Evolutionary conservation across 2,113 vertebrate genomes (phyloP), one percentile per base, ranked within the genome.

Genomic region (Cryptotis parvus): DNA sequence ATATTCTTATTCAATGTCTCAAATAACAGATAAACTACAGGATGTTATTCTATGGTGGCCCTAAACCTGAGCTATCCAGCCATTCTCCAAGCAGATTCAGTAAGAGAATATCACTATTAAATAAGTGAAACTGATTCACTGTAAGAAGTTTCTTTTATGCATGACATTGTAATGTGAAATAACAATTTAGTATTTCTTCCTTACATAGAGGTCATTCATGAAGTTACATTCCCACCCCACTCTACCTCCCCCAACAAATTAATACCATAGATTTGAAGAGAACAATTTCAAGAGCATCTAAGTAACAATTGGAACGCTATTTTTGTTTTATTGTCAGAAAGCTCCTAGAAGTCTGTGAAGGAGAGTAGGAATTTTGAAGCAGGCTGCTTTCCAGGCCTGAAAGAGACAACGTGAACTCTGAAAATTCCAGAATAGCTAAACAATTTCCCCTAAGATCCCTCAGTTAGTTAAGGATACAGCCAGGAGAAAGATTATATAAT

Each of bases 231-330:
- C 55, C 7, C 45, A 68, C 85, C 26, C 20, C 27, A 68, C 63
- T n/a, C 80, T 39, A 33, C 49, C 18, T 80, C 29, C 18, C 70
- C 1, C 70, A 31, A 43, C 77, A 90, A 39, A 27, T 70, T 82
- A 86, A 81, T 9, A 3, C 6, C 41, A 0, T 52, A 31, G 18
- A 63, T 58, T 70, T 43, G 41, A 83, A 78, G 79, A 39, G 8
- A 91, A 65, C 31, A 39, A 77, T 90, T 93, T 90, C 82, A 85
- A 92, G 84, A 90, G 39, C n/a, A 92, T 76, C 22, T 55, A 66
- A 20, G 11, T 27, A 85, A 79, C 2, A 31, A 63, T 16, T 77
- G 33, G 66, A 95, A 87, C 9, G 55, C 63, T 61, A 90, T 69
- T 18, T 39, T 37, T 41, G 45, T 37, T 82, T 41, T 45, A 87